These are phyloP conservation scores for Heliconius hewitsoni DNA, from an alignment of 1,140 invertebrate species.

Conservation along the genomic window DNA sequence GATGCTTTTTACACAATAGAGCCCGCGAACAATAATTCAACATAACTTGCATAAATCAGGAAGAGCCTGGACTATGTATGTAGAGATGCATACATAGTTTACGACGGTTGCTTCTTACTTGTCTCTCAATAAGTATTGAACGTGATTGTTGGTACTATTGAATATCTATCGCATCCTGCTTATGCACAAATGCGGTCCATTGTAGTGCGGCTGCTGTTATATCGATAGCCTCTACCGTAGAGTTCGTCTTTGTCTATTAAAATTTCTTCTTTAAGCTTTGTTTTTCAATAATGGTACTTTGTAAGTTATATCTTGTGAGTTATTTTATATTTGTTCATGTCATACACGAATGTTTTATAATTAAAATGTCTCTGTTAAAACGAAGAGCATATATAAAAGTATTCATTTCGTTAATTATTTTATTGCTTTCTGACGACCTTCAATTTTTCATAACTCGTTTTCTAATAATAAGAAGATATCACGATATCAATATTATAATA, in stretches of 20 bases:
- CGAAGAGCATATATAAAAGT: conserved; percentile 13
- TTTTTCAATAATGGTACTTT: conserved; percentile 32
- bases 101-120: conserved; percentile 19
- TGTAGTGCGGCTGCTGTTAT: conserved; percentile 27
- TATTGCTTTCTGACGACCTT: neutral
- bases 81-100: conserved; percentile 13
- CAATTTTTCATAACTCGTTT: neutral
- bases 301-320: conserved; percentile 26
- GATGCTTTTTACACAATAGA: conserved; percentile 49
- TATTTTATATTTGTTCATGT: neutral
- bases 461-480: neutral
- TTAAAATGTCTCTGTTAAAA: conserved; percentile 27
- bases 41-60: conserved; percentile 39
- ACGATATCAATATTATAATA: neutral
- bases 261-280: conserved; percentile 38
- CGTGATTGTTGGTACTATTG: conserved; percentile 23
- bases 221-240: conserved; percentile 48
- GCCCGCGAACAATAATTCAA: conserved; percentile 40
- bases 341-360: neutral
- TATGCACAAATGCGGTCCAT: conserved; percentile 22
- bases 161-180: conserved; percentile 33
- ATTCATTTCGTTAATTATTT: conserved; percentile 23
- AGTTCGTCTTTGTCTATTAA: conserved; percentile 57
- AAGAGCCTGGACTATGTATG: conserved; percentile 23
- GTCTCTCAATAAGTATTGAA: conserved; percentile 12